These are phyloP conservation scores for Myotis lucifugus DNA, from an alignment of 2,113 vertebrate species.

Conservation along the genomic window DNA sequence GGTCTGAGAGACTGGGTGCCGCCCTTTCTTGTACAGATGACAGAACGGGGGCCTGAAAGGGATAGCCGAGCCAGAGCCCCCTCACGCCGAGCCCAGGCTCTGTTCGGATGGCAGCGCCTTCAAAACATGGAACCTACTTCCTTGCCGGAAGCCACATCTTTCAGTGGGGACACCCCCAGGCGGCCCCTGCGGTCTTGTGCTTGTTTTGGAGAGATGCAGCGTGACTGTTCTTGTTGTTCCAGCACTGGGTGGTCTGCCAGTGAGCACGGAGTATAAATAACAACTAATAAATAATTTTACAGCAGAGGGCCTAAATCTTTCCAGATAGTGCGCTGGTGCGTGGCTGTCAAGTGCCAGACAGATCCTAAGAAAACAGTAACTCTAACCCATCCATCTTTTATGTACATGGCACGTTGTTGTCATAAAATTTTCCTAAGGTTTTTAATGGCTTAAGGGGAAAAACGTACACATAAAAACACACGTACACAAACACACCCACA, in stretches of 20 bases:
- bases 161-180: constrained; percentile 60
- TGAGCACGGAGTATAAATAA: constrained; percentile 75
- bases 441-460: constrained; percentile 51
- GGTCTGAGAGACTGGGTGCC: neutral
- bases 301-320: constrained; percentile 69
- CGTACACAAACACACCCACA: neutral
- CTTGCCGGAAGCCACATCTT: constrained; percentile 61
- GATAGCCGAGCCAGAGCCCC: neutral
- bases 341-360: constrained; percentile 69
- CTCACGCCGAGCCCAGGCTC: neutral
- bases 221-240: constrained; percentile 64
- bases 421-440: constrained; percentile 60
- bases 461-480: neutral
- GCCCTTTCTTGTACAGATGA: neutral
- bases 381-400: constrained; percentile 55
- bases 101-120: neutral
- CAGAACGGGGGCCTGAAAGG: neutral
- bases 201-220: constrained; percentile 72
- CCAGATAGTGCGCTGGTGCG: constrained; percentile 63
- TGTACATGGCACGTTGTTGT: constrained; percentile 50
- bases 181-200: constrained; percentile 54
- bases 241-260: constrained; percentile 73
- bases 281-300: constrained; percentile 79
- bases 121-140: neutral
- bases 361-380: constrained; percentile 74